Base-by-base conservation (phyloP, 23 tunicate genomes). In the Ascidia mentula region DNA sequence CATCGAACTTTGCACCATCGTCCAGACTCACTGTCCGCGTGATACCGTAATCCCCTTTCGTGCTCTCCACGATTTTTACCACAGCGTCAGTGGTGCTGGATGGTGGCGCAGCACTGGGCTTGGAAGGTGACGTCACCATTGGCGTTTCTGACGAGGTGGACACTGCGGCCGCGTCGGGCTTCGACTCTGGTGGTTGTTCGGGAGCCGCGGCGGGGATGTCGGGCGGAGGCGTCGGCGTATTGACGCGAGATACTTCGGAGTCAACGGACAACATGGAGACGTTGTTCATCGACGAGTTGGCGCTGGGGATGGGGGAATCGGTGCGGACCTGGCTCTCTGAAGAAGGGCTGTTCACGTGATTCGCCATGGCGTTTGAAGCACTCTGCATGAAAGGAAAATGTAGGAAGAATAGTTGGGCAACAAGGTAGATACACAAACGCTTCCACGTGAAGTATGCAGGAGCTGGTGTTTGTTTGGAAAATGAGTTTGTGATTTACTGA, bases 101-200 rank as follows among this genome's bases (percentile, higher is more conserved):
- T 38, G 80, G 39, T 31, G 34, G 32, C 31, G 71, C n/a, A 6
- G 80, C 18, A 7, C 31, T n/a, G 6, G 83, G 40, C 60, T 85
- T 78, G 71, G 60, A 38, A 22, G 97, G 87, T n/a, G 97, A 91
- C 31, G 97, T 91, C 53, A 91, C 81, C 87, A 91, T 86, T 13
- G 97, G 85, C 8, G 87, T 84, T 31, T 91, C 90, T 7, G 45
- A 1, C 36, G 37, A 37, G 20, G 78, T 39, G 20, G 45, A 17
- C 12, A 72, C 12, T 0, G 87, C 40, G 37, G 37, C 45, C 36
- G 74, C 22, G 0, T 74, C 28, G 36, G 60, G 59, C 18, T 20
- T 46, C 35, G 40, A 72, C 20, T 73, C 86, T 0, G 15, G 36
- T 9, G 69, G 6, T 22, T 46, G 31, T 15, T 18, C 12, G 24